Conservation (phyloP, 2,888 invertebrate species). For the Dryobotodes eremita region DNA sequence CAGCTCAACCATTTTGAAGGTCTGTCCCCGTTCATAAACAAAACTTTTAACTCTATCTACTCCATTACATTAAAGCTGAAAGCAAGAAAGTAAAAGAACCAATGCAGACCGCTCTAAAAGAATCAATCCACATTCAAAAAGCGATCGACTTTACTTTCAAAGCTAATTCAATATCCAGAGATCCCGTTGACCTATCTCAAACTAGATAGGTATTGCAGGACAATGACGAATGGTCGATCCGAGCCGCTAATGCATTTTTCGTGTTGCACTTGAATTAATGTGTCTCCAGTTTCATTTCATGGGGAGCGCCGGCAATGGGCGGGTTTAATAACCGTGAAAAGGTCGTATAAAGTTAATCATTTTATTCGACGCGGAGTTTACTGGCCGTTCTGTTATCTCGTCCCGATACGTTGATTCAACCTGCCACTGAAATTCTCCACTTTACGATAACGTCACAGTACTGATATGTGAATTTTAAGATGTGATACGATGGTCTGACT, state of each 20-base stretch:
- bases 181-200: conserved; percentile 53
- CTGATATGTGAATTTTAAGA: conserved; percentile 46
- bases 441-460: conserved; percentile 59
- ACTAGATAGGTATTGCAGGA: conserved; percentile 74
- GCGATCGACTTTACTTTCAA: conserved; percentile 38
- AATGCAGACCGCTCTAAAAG: conserved; percentile 4
- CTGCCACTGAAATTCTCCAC: conserved; percentile 48
- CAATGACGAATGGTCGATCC: conserved; percentile 84
- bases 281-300: conserved; percentile 78
- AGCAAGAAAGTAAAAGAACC: not conserved
- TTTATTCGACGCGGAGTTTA: conserved; percentile 69
- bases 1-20: no score
- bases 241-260: conserved; percentile 89
- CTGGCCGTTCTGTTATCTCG: conserved; percentile 69
- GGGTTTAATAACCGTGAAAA: conserved; percentile 79
- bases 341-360: conserved; percentile 75
- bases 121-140: conserved; percentile 41
- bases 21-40: not conserved
- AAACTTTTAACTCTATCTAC: not conserved
- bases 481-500: conserved; percentile 1
- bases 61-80: conserved; percentile 7
- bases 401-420: conserved; percentile 63
- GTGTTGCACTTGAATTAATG: conserved; percentile 91
- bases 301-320: conserved; percentile 64
- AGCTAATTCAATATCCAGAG: conserved; percentile 58